phyloP scores from a whole-genome alignment of 2,797 vertebrate genomes.

The Cynodonichthys magdalenae region DNA sequence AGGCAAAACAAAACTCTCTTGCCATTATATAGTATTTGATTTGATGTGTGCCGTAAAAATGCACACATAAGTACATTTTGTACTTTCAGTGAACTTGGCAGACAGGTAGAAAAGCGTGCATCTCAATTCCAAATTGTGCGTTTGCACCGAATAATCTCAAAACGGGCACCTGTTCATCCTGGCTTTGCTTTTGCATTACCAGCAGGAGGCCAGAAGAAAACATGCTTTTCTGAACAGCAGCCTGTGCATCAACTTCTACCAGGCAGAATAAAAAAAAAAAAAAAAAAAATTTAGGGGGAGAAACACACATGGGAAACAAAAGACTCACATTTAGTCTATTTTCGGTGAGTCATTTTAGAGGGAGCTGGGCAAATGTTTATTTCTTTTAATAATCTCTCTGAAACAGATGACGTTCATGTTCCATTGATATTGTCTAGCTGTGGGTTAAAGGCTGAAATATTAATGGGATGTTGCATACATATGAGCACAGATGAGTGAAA shows the following conservation, averaged over 20 bases:
- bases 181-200: slow-evolving; percentile 57
- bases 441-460: slow-evolving; percentile 70
- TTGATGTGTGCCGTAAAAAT: slow-evolving; percentile 37
- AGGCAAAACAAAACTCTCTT: slow-evolving; percentile 37
- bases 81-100: slow-evolving; percentile 43
- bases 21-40: slow-evolving; percentile 32
- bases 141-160: slow-evolving; percentile 62
- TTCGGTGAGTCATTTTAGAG: slow-evolving; percentile 51
- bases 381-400: slow-evolving; percentile 70
- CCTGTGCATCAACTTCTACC: slow-evolving; percentile 61
- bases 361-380: slow-evolving; percentile 32
- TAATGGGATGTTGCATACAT: slow-evolving; percentile 59
- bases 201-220: slow-evolving; percentile 58
- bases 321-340: slow-evolving; percentile 45
- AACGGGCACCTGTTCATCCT: slow-evolving; percentile 70
- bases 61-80: slow-evolving; percentile 8
- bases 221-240: slow-evolving; percentile 52
- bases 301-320: slow-evolving; percentile 51
- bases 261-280: slow-evolving; percentile 47
- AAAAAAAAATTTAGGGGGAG: slow-evolving; percentile 39
- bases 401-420: slow-evolving; percentile 74
- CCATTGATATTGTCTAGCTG: slow-evolving; percentile 60
- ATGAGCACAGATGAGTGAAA: slow-evolving; percentile 56
- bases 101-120: slow-evolving; percentile 31
- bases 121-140: slow-evolving; percentile 38